Evolutionary conservation across 1,140 invertebrate species (phyloP).

Genomic region (Dendroctonus ponderosae): DNA sequence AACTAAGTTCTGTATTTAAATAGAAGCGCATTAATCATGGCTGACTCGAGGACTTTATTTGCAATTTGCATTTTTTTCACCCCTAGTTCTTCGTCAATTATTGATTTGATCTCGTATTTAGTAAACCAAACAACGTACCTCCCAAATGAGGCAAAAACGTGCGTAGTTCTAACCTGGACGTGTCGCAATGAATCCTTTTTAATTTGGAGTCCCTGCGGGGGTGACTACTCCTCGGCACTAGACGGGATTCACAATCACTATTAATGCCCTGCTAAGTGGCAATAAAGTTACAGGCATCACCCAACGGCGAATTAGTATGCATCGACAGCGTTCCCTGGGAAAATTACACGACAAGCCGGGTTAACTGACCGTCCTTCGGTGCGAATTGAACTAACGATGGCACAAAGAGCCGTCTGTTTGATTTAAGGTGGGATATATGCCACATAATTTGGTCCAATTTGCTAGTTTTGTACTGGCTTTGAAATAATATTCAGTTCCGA

Average conservation of each 20-base stretch:
- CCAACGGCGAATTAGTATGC: conserved; percentile 45
- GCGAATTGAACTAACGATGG: conserved; percentile 48
- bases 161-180: conserved; percentile 34
- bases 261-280: conserved; percentile 49
- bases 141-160: conserved; percentile 34
- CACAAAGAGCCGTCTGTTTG: conserved; percentile 32
- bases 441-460: conserved; percentile 29
- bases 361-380: conserved; percentile 40
- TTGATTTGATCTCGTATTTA: conserved; percentile 14
- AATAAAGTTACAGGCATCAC: conserved; percentile 46
- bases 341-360: conserved; percentile 28
- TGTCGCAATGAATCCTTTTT: conserved; percentile 34
- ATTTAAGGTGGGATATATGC: conserved; percentile 33
- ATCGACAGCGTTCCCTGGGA: conserved; percentile 33
- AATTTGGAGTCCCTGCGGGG: conserved; percentile 27
- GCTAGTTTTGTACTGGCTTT: neutral
- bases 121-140: conserved; percentile 32
- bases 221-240: conserved; percentile 23
- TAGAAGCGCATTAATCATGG: too few species aligned
- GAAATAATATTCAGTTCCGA: conserved; percentile 12
- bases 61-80: neutral
- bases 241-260: conserved; percentile 45
- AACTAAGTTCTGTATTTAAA: too few species aligned
- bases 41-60: too few species aligned
- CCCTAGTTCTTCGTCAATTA: conserved; percentile 9